Percentiles rank a stretch among this genome's conserved stretches.
Conservation (phyloP, 2,113 vertebrate species). For the Petrocephalus microphthalmus region DNA sequence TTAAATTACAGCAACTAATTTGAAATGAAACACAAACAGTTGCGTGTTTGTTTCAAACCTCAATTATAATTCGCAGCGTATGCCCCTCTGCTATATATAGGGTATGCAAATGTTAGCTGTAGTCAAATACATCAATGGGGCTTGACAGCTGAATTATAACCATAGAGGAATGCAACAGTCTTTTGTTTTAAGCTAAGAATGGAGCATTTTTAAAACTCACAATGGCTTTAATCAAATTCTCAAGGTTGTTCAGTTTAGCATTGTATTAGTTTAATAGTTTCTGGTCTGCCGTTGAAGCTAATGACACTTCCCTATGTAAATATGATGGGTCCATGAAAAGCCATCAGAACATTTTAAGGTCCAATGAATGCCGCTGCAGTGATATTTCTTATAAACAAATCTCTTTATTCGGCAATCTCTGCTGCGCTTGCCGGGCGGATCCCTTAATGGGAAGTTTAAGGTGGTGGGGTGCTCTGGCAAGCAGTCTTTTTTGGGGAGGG, state of each 20-base stretch:
- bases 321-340: slow-evolving; percentile 78
- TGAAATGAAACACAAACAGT: slow-evolving; percentile 71
- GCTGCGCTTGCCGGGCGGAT: slow-evolving; percentile 57
- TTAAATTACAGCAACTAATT: slow-evolving; percentile 69
- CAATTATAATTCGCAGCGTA: slow-evolving; percentile 61
- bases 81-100: slow-evolving; percentile 68
- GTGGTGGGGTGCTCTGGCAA: slow-evolving; percentile 67
- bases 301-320: slow-evolving; percentile 94
- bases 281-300: slow-evolving; percentile 92
- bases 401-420: slow-evolving; percentile 81
- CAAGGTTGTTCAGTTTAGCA: slow-evolving; percentile 92
- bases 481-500: slow-evolving; percentile 34
- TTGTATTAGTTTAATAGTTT: slow-evolving; percentile 97
- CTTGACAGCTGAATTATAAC: slow-evolving; percentile 79
- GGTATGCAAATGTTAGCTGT: slow-evolving; percentile 75
- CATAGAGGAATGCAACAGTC: slow-evolving; percentile 70
- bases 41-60: slow-evolving; percentile 53
- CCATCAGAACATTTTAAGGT: slow-evolving; percentile 93
- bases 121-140: slow-evolving; percentile 72
- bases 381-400: slow-evolving; percentile 77
- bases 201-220: slow-evolving; percentile 82
- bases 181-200: slow-evolving; percentile 74
- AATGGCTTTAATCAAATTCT: slow-evolving; percentile 98
- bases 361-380: slow-evolving; percentile 87
- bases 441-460: slow-evolving; percentile 75